Percentiles rank a stretch among this genome's conserved stretches.
phyloP scores from a whole-genome alignment of 2,113 vertebrate species.

The Zingel zingel region DNA sequence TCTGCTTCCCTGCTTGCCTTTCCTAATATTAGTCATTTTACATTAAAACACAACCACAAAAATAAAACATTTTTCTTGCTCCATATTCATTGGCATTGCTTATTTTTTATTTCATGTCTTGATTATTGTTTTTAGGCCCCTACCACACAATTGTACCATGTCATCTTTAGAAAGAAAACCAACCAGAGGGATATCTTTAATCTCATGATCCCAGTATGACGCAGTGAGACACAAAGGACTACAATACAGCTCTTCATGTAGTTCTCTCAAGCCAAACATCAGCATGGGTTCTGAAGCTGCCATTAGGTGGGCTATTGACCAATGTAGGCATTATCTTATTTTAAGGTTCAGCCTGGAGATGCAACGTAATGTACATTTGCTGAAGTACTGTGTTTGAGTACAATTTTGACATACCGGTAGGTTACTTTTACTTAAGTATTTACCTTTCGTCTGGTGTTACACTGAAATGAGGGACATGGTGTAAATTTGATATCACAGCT shows the following conservation, averaged over 20 bases:
- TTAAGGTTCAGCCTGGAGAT: background rate
- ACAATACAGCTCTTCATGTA: background rate
- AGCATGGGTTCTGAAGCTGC: background rate
- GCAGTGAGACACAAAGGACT: background rate
- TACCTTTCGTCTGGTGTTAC: no score
- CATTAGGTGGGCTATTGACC: slow-evolving; percentile 46
- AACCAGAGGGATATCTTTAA: background rate
- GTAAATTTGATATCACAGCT: no score
- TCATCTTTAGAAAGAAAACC: background rate
- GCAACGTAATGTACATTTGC: background rate
- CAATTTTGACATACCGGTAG: no score
- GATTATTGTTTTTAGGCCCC: background rate
- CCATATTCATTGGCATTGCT: background rate
- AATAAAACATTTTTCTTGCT: no score
- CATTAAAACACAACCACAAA: no score
- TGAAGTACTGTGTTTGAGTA: background rate
- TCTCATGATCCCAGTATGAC: slow-evolving; percentile 25
- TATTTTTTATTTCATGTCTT: background rate
- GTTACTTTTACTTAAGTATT: background rate
- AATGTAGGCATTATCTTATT: background rate
- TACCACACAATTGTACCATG: no score
- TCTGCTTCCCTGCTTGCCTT: background rate
- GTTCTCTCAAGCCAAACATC: background rate
- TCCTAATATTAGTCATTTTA: no score
- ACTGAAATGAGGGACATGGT: background rate